A percentile compares a stretch with the other conserved stretches of the same genome.
phyloP scores from a whole-genome alignment of 2,797 vertebrate genomes.

The Gouania willdenowi region DNA sequence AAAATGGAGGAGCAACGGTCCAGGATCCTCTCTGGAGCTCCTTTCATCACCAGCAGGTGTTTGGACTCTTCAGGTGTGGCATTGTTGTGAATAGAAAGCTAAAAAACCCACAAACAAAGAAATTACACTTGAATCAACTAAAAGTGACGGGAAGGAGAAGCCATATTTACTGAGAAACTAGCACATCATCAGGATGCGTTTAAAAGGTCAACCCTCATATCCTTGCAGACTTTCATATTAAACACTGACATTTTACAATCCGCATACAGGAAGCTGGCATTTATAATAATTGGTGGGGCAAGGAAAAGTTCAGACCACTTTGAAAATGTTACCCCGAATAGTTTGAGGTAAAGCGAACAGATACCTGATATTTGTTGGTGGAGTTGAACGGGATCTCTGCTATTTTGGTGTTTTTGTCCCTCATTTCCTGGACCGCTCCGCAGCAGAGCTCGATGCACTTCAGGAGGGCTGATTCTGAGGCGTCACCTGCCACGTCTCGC shows the following conservation, averaged over 20 bases:
- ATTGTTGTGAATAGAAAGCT: constrained; percentile 91
- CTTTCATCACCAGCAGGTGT: constrained; percentile 95
- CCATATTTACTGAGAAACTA: no score
- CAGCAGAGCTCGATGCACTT: constrained; percentile 96
- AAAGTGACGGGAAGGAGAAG: no score
- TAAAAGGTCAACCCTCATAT: no score
- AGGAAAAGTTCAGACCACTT: no score
- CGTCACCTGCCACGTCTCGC: constrained; percentile 92
- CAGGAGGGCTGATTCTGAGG: constrained; percentile 91
- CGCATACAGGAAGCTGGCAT: no score
- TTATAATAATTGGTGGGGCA: no score
- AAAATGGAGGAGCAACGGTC: constrained; percentile 90
- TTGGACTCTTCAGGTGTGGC: constrained; percentile 71
- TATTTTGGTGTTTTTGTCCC: constrained; percentile 81
- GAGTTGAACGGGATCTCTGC: constrained; percentile 90
- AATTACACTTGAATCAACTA: neutral
- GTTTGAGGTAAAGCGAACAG: no score
- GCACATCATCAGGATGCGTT: no score
- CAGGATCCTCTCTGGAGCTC: constrained; percentile 92
- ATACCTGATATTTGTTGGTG: constrained; percentile 96
- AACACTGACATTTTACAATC: no score
- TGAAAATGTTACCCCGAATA: no score
- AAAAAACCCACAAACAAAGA: neutral
- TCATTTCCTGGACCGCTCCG: constrained; percentile 88
- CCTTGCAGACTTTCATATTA: no score